These are phyloP conservation scores for Archips crataeganus DNA, from an alignment of 2,888 invertebrate genomes.

Conservation along the genomic window DNA sequence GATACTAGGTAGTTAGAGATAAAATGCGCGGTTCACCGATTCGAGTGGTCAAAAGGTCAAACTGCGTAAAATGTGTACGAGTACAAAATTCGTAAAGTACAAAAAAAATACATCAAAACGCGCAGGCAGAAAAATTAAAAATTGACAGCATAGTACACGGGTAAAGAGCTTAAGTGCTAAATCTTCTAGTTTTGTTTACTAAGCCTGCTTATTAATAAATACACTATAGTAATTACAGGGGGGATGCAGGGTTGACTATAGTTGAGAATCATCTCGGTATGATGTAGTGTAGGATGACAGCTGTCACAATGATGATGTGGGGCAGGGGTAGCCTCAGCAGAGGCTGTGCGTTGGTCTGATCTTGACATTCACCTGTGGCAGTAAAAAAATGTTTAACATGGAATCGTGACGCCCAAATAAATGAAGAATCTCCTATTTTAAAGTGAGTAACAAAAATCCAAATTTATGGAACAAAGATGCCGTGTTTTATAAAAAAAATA, in stretches of 20 bases:
- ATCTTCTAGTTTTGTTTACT: conserved; percentile 32
- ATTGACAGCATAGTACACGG: conserved; percentile 40
- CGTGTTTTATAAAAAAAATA: no score
- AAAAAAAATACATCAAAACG: conserved; percentile 40
- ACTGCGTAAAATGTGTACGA: conserved; percentile 10
- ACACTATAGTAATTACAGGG: conserved; percentile 64
- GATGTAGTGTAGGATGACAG: conserved; percentile 63
- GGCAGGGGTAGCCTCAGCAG: conserved; percentile 60
- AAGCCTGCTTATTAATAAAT: conserved; percentile 43
- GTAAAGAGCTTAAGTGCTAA: conserved; percentile 35
- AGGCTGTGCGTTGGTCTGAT: conserved; percentile 69
- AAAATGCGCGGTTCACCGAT: background rate
- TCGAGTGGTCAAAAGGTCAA: background rate
- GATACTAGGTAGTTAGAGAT: background rate
- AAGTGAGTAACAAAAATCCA: no score
- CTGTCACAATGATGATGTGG: conserved; percentile 54
- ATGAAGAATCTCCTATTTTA: no score
- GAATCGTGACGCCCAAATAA: no score
- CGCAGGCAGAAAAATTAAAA: conserved; percentile 33
- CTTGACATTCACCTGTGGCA: conserved; percentile 88
- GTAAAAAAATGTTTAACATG: conserved; percentile 27
- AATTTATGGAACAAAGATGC: no score
- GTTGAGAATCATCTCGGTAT: conserved; percentile 78
- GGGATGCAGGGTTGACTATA: conserved; percentile 50
- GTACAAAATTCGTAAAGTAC: conserved; percentile 31